Base-by-base conservation (phyloP, 1,140 invertebrate species). In the Mya arenaria region DNA sequence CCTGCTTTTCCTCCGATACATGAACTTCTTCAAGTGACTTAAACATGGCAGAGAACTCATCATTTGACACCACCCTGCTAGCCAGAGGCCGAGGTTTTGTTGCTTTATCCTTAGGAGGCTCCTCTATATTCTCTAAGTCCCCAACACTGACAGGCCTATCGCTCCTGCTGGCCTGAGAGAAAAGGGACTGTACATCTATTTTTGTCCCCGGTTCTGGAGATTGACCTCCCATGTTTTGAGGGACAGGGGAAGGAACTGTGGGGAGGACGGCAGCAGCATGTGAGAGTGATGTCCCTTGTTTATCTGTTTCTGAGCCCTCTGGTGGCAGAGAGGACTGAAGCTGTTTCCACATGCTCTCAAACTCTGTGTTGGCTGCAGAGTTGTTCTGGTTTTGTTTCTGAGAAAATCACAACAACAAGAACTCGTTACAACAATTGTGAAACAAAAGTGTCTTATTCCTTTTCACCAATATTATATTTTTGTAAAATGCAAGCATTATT, bases 331-430 rank as follows among this genome's bases (percentile, higher is more conserved):
- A 52, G 5, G 74, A 55, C 15, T 88, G 85, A 13, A 90, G 58
- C 60, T 90, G 75, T 71, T 88, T 87, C 89, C 89, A 90, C 79
- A 90, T 86, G 34, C 86, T 84, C 30, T 84, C 84, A 85, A 90
- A 90, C 65, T 89, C 89, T 55, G 83, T 78, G 66, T 74, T 84
- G 23, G 23, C 23, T 82, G 48, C 17, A 75, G 60, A 34, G 32
- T 25, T 56, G 52, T 28, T 36, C 63, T 55, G 34, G n/a, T 25
- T 58, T 74, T 15, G n/a, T 5, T 23, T 23, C 39, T 25, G 39
- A 15, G 23, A 37, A 36, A 68, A 17, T 39, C 6, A 28, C 34
- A 69, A 44, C 23, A n/a, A n/a, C n/a, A n/a, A n/a, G n/a, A n/a
- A n/a, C n/a, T n/a, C n/a, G n/a, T n/a, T n/a, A n/a, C n/a, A n/a